Conservation (phyloP, 2,888 invertebrate species). For the Aphrophora alni region DNA sequence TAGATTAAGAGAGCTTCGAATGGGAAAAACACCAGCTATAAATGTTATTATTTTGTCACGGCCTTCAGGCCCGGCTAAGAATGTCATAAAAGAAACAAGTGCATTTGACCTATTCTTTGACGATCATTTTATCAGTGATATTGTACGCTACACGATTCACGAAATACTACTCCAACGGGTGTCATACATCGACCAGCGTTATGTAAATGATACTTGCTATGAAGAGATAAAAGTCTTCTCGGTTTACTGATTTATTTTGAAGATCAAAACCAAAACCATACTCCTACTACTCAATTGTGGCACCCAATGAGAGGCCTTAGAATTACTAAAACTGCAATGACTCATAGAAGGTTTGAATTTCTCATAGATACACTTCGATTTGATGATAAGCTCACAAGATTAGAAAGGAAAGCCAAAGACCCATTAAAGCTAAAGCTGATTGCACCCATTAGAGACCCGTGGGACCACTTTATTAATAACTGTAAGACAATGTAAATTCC, state of each 20-base stretch:
- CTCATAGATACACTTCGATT: background rate
- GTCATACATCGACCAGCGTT: background rate
- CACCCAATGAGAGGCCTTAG: background rate
- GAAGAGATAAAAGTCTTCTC: background rate
- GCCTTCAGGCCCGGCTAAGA: background rate
- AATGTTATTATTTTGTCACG: background rate
- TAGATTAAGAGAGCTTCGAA: no score
- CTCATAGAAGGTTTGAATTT: background rate
- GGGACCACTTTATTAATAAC: background rate
- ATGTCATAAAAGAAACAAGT: background rate
- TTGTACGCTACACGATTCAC: background rate
- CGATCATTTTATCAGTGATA: background rate
- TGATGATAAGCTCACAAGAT: background rate
- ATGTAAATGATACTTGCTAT: background rate
- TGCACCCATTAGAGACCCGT: background rate
- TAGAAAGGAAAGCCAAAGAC: background rate
- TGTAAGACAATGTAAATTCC: background rate
- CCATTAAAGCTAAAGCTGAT: no score
- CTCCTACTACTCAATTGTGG: background rate
- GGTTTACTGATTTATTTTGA: background rate
- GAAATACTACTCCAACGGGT: background rate
- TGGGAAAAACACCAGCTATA: background rate
- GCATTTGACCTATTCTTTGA: background rate
- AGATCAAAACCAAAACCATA: background rate
- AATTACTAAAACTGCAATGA: constrained; percentile 6